Evolutionary conservation across 92 coral and sea anemone genomes (phyloP), one percentile per base, ranked within the genome.

Genomic region (Heteractis magnifica): DNA sequence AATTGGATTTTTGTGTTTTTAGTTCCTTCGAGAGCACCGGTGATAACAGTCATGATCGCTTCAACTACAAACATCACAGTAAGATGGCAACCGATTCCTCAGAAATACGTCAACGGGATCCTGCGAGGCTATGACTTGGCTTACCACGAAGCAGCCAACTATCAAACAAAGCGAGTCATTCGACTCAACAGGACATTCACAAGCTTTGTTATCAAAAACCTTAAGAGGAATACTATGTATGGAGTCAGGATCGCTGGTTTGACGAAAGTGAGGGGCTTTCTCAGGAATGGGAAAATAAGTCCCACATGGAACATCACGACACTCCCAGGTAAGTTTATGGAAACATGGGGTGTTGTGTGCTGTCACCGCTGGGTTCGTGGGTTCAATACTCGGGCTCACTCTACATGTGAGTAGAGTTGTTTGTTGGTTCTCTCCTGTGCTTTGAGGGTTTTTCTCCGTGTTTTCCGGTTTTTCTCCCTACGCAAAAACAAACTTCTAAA

Each of bases 101-200:
- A 87, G 60, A 64, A 89, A 26, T 79, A 70, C 81, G 89, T 91
- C 41, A 81, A 94, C 55, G 98, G 98, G 0, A 89, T 94, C 51
- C 92, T 94, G 1, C 88, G 92, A 1, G 98, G 98, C 6, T 94
- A 94, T 80, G 88, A 94, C 83, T 77, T 94, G 60, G 79, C 90
- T 11, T 88, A 85, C 78, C 85, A 82, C 76, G 86, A 89, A 44
- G 90, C 87, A 8, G 86, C 78, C 49, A 58, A 26, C 76, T 80
- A 79, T 23, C 80, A 72, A 75, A 83, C 80, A 7, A 92, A 87
- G 16, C 84, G 41, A 49, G 84, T 89, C n/a, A 74, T 87, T n/a
- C 89, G 93, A 85, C 90, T 94, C 2, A 88, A 85, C 86, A 86
- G 92, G 18, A 88, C 94, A 18, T 83, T 82, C 21, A 84, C 76